Conservation (phyloP, 2,888 invertebrate genomes). For the Nowickia ferox region DNA sequence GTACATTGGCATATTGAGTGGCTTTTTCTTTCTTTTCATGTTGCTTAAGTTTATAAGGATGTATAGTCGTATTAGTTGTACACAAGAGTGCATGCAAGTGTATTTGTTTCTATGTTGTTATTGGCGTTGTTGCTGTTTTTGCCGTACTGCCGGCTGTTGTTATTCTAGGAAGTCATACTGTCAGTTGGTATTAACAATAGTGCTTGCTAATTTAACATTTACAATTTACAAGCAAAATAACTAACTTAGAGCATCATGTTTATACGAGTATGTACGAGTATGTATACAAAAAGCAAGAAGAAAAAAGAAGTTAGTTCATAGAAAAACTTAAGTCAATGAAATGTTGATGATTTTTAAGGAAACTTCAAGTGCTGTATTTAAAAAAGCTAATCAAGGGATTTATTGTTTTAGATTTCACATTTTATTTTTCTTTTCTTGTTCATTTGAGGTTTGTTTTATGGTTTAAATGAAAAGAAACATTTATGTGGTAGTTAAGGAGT, state of each 20-base stretch:
- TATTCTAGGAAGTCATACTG: slow-evolving; percentile 63
- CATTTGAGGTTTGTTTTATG: slow-evolving; percentile 30
- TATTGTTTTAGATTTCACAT: slow-evolving; percentile 42
- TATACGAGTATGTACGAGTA: too few species aligned
- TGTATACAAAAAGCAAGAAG: background rate
- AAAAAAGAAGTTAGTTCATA: background rate
- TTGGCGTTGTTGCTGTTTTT: slow-evolving; percentile 31
- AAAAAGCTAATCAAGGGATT: slow-evolving; percentile 70
- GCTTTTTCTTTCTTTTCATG: background rate
- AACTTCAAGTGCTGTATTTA: slow-evolving; percentile 48
- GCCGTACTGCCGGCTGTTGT: slow-evolving; percentile 7
- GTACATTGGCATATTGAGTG: slow-evolving; percentile 71
- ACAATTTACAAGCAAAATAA: slow-evolving; percentile 59
- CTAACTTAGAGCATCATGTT: slow-evolving; percentile 37
- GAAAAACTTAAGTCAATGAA: slow-evolving; percentile 16
- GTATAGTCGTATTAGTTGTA: background rate
- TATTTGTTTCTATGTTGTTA: slow-evolving; percentile 13
- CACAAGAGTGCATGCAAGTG: background rate
- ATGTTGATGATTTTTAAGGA: slow-evolving; percentile 44
- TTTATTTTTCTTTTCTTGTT: slow-evolving; percentile 7
- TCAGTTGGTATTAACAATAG: slow-evolving; percentile 67
- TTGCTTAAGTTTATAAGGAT: slow-evolving; percentile 7
- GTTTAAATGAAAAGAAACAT: slow-evolving; percentile 5
- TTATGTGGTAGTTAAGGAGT: slow-evolving; percentile 13
- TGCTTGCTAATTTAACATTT: slow-evolving; percentile 71